Percentiles rank a stretch among this genome's conserved stretches.
Conservation (phyloP, 92 coral and sea anemone species). For the Zoanthus sociatus region DNA sequence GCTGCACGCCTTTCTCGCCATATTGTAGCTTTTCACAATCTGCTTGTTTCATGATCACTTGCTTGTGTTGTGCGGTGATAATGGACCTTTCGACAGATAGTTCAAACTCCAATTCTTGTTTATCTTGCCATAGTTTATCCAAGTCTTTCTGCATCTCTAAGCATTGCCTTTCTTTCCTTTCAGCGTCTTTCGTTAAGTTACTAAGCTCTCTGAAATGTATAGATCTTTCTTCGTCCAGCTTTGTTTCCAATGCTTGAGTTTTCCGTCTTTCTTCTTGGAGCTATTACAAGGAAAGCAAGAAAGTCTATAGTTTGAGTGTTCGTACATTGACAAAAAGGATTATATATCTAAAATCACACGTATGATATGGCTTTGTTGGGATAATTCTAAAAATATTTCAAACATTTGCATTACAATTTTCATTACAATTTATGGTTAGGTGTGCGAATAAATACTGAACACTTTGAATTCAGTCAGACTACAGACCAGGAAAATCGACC, state of each 20-base stretch:
- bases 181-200: constrained; percentile 17
- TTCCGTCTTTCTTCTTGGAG: constrained; percentile 25
- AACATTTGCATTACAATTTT: too few relatives aligned
- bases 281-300: neutral
- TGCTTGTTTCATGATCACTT: neutral
- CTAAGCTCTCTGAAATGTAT: constrained; percentile 33
- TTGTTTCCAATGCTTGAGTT: neutral
- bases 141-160: constrained; percentile 22
- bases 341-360: neutral
- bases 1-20: neutral
- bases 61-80: neutral
- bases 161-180: constrained; percentile 26
- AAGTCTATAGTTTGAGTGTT: neutral
- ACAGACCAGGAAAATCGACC: too few relatives aligned
- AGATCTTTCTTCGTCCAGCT: constrained; percentile 15
- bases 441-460: too few relatives aligned
- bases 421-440: too few relatives aligned
- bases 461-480: too few relatives aligned
- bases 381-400: too few relatives aligned
- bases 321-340: neutral
- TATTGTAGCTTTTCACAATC: neutral
- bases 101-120: constrained; percentile 42
- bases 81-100: constrained; percentile 24
- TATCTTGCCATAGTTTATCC: constrained; percentile 36
- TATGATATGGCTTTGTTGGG: too few relatives aligned